Evolutionary conservation across 2,888 invertebrate species (phyloP).

Genomic region (Cacoxenus indagator): DNA sequence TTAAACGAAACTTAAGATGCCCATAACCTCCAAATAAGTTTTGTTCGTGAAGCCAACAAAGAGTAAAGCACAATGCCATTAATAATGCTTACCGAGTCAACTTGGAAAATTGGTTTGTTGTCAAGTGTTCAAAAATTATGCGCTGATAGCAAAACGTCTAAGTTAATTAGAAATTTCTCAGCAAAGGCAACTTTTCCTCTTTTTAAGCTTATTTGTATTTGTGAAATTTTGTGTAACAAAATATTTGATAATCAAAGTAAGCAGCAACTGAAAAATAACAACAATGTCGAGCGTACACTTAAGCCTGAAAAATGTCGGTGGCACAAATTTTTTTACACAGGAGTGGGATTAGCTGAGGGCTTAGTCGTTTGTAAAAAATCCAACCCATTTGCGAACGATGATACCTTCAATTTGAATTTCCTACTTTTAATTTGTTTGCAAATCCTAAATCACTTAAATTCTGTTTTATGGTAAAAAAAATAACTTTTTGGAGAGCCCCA

Average conservation of each 20-base stretch:
- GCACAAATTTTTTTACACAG: not conserved
- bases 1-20: too few species aligned
- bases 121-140: constrained; percentile 21
- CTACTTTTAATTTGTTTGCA: not conserved
- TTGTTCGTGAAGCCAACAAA: not conserved
- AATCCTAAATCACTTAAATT: not conserved
- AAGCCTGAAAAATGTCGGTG: not conserved
- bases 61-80: constrained; percentile 33
- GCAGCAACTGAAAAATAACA: not conserved
- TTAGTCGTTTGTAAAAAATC: not conserved
- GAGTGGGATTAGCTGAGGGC: not conserved
- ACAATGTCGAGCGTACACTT: not conserved
- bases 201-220: not conserved
- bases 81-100: constrained; percentile 61
- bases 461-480: not conserved
- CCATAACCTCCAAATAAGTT: not conserved
- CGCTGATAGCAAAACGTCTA: constrained; percentile 41
- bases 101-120: constrained; percentile 58
- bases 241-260: not conserved
- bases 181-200: not conserved
- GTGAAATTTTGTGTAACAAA: not conserved
- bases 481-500: not conserved
- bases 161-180: constrained; percentile 51
- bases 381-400: not conserved
- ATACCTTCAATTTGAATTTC: not conserved